Evolutionary conservation across 1,140 invertebrate genomes (phyloP), one percentile per base, ranked within the genome.

Genomic region (Anoplolepis gracilipes): DNA sequence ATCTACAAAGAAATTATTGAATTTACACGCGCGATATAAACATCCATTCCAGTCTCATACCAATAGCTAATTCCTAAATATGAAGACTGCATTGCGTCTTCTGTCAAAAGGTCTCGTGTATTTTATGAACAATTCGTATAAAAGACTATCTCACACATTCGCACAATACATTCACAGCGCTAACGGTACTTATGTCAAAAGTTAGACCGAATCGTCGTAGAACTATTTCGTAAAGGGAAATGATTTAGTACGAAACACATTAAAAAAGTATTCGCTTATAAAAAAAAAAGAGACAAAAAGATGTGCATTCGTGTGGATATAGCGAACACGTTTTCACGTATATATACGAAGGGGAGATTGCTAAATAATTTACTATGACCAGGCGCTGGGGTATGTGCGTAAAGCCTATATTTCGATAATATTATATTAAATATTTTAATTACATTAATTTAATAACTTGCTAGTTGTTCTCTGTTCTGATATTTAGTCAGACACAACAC

Each of bases 401-500:
- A 91, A 91, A 75, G 87, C 89, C 89, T 53, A 69, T 53, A 67
- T 88, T 84, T 90, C 62, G 61, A 76, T 86, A 86, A 57, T 86
- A 86, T 87, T 90, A 90, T 87, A 89, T 90, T 92, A 91, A 91
- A 90, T 91, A 90, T 90, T 88, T 81, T 91, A 91, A 86, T 91
- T 88, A 91, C 76, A 91, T 87, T 91, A 86, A 88, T 89, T 86
- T 79, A 90, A 90, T 88, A 88, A 81, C 42, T 86, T 61, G 73
- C 70, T 87, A 82, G 16, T 49, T 79, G 19, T 87, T 73, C 36
- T 87, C 78, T 67, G 28, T 53, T n/a, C 25, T 87, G 22, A 78
- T 82, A 89, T 76, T 79, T 87, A 90, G 8, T 85, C 39, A 65
- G 61, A 81, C 46, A 78, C 67, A 82, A 87, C 65, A 79, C 59